Conservation (phyloP, 2,113 vertebrate genomes). For the Pseudorectes ferrugineus region DNA sequence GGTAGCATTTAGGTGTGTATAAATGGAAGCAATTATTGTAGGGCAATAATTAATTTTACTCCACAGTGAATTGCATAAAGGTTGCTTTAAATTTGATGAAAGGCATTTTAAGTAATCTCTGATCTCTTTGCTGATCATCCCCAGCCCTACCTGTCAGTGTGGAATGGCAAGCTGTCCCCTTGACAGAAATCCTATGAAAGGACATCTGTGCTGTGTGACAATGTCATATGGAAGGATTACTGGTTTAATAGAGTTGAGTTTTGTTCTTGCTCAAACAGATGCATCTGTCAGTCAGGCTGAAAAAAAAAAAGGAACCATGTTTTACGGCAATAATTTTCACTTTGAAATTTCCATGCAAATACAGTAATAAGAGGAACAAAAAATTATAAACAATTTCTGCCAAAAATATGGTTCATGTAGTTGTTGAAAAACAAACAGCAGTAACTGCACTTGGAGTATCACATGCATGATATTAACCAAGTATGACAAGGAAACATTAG, state of each 20-base stretch:
- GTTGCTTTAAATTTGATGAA: slow-evolving; percentile 17
- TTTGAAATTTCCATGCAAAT: slow-evolving; percentile 56
- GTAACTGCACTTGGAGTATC: slow-evolving; percentile 24
- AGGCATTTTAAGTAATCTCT: background rate
- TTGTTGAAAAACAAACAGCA: slow-evolving; percentile 38
- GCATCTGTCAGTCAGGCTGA: slow-evolving; percentile 31
- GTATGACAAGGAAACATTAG: background rate
- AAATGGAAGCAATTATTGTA: background rate
- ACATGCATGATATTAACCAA: background rate
- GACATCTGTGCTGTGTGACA: slow-evolving; percentile 38
- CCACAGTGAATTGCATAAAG: background rate
- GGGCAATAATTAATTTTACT: background rate
- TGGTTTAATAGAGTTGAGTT: slow-evolving; percentile 42
- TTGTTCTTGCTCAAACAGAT: slow-evolving; percentile 33
- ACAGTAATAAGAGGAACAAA: background rate
- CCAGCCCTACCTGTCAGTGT: slow-evolving; percentile 15
- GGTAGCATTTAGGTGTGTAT: background rate
- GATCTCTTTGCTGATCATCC: slow-evolving; percentile 16
- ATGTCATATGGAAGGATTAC: slow-evolving; percentile 49
- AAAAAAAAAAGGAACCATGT: background rate
- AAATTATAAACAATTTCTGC: slow-evolving; percentile 20
- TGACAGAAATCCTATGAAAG: slow-evolving; percentile 47
- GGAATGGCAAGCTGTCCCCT: slow-evolving; percentile 6
- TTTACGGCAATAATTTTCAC: slow-evolving; percentile 26
- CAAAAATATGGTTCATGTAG: background rate